Conservation (phyloP, 1,140 invertebrate species). For the Ceratina australensis region DNA sequence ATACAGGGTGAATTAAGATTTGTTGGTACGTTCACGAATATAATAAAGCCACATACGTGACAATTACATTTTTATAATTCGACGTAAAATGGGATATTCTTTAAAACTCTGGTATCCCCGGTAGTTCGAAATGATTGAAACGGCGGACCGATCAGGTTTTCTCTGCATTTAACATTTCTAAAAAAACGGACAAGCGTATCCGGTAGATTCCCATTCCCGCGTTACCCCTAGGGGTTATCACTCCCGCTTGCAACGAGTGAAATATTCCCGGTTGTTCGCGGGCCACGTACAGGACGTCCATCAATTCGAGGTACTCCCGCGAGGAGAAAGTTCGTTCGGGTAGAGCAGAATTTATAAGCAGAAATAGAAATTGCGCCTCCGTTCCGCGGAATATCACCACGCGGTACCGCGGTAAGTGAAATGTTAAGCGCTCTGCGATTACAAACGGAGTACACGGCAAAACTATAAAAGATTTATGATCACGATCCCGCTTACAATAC, state of each 20-base stretch:
- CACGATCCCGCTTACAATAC: neutral
- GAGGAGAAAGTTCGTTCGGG: constrained; percentile 40
- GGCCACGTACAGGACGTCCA: constrained; percentile 35
- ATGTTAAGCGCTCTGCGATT: constrained; percentile 36
- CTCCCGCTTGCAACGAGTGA: neutral
- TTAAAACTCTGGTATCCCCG: no score
- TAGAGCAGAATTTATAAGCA: constrained; percentile 43
- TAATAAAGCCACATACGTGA: no score
- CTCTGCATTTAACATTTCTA: neutral
- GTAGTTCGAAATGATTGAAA: neutral
- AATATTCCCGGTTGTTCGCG: constrained; percentile 25
- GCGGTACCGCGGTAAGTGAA: constrained; percentile 27
- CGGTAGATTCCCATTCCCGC: neutral
- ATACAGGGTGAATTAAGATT: constrained; percentile 33
- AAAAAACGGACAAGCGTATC: neutral
- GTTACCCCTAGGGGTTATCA: constrained; percentile 13
- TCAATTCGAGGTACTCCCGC: constrained; percentile 36
- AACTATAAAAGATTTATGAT: constrained; percentile 35
- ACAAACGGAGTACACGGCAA: constrained; percentile 23
- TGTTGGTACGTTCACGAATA: constrained; percentile 39
- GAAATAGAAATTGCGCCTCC: constrained; percentile 44
- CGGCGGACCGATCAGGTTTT: neutral
- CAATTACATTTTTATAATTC: no score
- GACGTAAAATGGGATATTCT: no score
- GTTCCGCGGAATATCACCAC: constrained; percentile 20